Base-by-base conservation (phyloP, 2,888 invertebrate species). In the Mythimna pallens region DNA sequence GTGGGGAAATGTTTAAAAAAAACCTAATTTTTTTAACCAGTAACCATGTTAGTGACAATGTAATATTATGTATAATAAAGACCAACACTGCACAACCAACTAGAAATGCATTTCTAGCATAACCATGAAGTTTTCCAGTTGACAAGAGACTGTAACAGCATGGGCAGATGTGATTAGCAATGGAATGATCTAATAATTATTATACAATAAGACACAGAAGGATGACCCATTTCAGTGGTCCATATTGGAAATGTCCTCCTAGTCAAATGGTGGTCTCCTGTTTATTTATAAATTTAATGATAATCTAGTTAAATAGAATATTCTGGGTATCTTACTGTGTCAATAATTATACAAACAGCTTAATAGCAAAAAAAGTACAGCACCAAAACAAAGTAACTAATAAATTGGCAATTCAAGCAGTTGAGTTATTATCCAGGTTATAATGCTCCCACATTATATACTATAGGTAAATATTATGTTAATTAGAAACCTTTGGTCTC, bases 401-500 rank as follows among this genome's bases (percentile, higher is more conserved):
- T 12, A 36, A 22, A 55, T 55, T 57, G 20, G 9, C 34, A 61
- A 7, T 54, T 20, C 17, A 59, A 20, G 43, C 10, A 47, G 1
- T 14, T 34, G 12, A 43, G 20, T 36, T 47, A 30, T 20, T 22
- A 3, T 20, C 17, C 20, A 22, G 57, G 12, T 22, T 25, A 52
- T 34, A 30, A 20, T 47, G 22, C 43, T 59, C 30, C 20, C 20
- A 43, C 14, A 61, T 9, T 54, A 20, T 17, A n/a, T 52, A 34
- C 57, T 36, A 36, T 59, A 22, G 34, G 20, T 54, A 34, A 30
- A 12, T 61, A 12, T 25, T 75, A 78, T 71, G 80, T 10, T 70
- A 83, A 80, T 65, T 80, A 67, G 1, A 58, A 65, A 81, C 69
- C 80, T 83, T 81, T 80, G 83, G 52, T 76, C 76, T 55, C 36